phyloP scores from a whole-genome alignment of 2,113 vertebrate species.

The Psettodes erumei region DNA sequence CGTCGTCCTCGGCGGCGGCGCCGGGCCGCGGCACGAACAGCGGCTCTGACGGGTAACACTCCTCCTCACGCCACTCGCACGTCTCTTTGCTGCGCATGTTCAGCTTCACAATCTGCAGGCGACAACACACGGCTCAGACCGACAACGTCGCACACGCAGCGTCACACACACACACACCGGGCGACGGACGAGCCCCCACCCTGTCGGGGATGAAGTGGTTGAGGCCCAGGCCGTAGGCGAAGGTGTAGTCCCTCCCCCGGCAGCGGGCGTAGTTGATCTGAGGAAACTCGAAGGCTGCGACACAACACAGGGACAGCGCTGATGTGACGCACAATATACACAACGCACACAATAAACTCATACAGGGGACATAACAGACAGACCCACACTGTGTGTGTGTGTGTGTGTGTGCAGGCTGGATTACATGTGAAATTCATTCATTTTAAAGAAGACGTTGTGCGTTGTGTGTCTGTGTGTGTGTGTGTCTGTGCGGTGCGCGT shows the following conservation, averaged over 20 bases:
- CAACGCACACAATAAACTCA: no score
- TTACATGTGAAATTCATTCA: no score
- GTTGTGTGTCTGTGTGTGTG: no score
- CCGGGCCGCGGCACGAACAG: constrained; percentile 92
- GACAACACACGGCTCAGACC: background rate
- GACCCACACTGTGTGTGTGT: no score
- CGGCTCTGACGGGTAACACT: constrained; percentile 94
- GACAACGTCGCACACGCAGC: no score
- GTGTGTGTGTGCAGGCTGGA: no score
- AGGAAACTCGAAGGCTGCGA: constrained; percentile 95
- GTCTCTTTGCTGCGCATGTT: constrained; percentile 95
- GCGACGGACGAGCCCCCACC: constrained; percentile 76
- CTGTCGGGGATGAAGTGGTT: constrained; percentile 98
- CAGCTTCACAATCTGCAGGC: constrained; percentile 91
- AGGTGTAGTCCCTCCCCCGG: constrained; percentile 90
- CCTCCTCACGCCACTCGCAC: constrained; percentile 94
- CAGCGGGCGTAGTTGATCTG: constrained; percentile 94
- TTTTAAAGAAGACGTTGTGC: no score
- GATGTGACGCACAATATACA: no score
- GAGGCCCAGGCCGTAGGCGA: constrained; percentile 91
- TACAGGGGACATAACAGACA: no score
- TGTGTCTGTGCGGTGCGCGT: no score
- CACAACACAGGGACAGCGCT: background rate
- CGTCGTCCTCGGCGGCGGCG: constrained; percentile 92
- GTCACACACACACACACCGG: background rate